phyloP scores from a whole-genome alignment of 2,888 invertebrate species.

The Toxonevra muliebris region DNA sequence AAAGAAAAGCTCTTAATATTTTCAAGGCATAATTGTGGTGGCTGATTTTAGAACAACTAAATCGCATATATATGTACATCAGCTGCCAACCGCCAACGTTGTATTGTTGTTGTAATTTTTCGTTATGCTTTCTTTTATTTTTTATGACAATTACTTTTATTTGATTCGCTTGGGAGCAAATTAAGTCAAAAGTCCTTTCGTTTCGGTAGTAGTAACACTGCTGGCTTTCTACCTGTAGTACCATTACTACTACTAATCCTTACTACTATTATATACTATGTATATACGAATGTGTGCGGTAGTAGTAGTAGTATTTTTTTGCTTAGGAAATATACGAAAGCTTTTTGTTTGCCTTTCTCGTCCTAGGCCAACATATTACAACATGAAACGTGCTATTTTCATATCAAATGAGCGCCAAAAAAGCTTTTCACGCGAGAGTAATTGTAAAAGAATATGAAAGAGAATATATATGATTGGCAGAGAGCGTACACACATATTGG shows the following conservation, averaged over 20 bases:
- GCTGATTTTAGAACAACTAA: not conserved
- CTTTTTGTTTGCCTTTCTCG: constrained; percentile 21
- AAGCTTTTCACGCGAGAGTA: not conserved
- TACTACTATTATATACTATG: too few relatives aligned
- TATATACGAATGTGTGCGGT: constrained; percentile 7
- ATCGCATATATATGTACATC: too few relatives aligned
- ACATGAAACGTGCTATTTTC: constrained; percentile 19
- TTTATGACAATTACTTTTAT: constrained; percentile 11
- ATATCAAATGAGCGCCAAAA: not conserved
- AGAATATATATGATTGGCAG: constrained; percentile 4
- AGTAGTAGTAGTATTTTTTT: constrained; percentile 31
- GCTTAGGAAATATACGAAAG: not conserved
- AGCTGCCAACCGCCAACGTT: too few relatives aligned
- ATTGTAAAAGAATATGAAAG: not conserved
- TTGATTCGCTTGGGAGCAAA: constrained; percentile 7
- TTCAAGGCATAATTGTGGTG: too few relatives aligned
- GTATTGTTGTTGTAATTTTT: constrained; percentile 8
- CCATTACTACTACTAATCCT: too few relatives aligned
- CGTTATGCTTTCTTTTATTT: constrained; percentile 3
- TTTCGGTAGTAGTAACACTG: not conserved
- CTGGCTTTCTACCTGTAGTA: too few relatives aligned
- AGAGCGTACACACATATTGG: not conserved
- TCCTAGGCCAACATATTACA: constrained; percentile 51
- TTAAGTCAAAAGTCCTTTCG: constrained; percentile 6
- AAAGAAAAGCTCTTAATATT: too few relatives aligned